Evolutionary conservation across 2,113 vertebrate species (phyloP).

Genomic region (Donacobius atricapilla): DNA sequence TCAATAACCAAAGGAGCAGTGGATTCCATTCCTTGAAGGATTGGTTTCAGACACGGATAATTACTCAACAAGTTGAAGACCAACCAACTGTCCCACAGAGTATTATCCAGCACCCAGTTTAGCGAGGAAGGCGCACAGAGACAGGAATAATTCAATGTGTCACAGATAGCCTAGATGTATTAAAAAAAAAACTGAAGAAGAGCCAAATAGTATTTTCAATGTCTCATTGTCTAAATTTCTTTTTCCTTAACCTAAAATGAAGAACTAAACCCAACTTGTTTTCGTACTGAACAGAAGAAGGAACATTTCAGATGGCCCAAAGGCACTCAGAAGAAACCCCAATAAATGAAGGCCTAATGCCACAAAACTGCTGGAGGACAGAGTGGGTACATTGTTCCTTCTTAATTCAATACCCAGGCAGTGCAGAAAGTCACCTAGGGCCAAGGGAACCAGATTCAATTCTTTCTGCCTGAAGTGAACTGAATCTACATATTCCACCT

Average conservation of each 20-base stretch:
- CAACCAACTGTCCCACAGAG: neutral
- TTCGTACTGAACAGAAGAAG: neutral
- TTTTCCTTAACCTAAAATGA: neutral
- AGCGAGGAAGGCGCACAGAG: accelerated
- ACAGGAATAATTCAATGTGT: neutral
- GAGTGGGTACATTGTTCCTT: neutral
- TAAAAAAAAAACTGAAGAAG: neutral
- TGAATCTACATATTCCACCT: neutral
- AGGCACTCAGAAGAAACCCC: neutral
- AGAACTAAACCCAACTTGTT: neutral
- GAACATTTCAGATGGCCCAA: neutral
- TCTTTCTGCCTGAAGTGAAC: neutral
- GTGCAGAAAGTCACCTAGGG: neutral
- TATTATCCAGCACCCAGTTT: neutral
- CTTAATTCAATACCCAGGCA: neutral
- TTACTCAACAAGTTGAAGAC: neutral
- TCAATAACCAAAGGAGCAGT: neutral
- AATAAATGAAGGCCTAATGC: neutral
- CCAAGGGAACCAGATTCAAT: neutral
- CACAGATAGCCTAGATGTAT: neutral
- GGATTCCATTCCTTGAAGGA: neutral
- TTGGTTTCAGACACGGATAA: neutral
- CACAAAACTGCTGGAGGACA: neutral
- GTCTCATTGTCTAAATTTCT: neutral
- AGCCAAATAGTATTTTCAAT: neutral